Evolutionary conservation across 2,113 vertebrate genomes (phyloP).

Genomic region (Hymenochirus boettgeri): DNA sequence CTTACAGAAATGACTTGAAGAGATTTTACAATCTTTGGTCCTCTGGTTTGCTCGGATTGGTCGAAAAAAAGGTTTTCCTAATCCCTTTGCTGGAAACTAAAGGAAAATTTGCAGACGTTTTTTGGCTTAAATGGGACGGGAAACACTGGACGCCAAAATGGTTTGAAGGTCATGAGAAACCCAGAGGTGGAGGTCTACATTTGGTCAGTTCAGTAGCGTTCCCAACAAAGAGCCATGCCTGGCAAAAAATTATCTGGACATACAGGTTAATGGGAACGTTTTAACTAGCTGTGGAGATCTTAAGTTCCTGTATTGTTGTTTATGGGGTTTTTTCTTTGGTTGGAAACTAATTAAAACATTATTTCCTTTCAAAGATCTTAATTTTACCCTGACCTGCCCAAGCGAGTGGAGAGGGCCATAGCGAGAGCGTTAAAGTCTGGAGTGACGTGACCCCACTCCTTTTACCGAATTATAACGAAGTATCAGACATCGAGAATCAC

Average conservation of each 20-base stretch:
- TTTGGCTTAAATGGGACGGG: constrained; percentile 57
- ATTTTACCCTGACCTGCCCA: constrained; percentile 66
- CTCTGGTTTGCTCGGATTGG: no score
- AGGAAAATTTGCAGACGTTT: constrained; percentile 57
- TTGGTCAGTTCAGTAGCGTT: constrained; percentile 50
- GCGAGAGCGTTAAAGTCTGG: constrained; percentile 60
- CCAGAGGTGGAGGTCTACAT: constrained; percentile 56
- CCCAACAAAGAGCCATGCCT: constrained; percentile 41
- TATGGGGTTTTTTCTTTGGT: no score
- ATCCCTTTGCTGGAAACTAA: constrained; percentile 47
- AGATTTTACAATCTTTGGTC: constrained; percentile 50
- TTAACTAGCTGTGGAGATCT: no score
- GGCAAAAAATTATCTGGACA: constrained; percentile 52
- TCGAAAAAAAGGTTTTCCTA: constrained; percentile 15
- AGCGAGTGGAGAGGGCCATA: constrained; percentile 59
- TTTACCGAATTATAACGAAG: constrained; percentile 56
- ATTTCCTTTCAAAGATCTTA: constrained; percentile 51
- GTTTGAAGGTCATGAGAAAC: constrained; percentile 53
- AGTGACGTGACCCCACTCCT: constrained; percentile 57
- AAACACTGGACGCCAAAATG: constrained; percentile 44
- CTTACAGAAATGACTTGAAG: constrained; percentile 60
- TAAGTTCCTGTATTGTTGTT: no score
- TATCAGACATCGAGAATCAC: constrained; percentile 65
- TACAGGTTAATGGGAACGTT: constrained; percentile 49
- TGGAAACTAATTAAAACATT: no score